A percentile compares a stretch with the other conserved stretches of the same genome.
These are phyloP conservation scores for Sylvilagus floridanus DNA, from an alignment of 2,797 vertebrate genomes.

Conservation along the genomic window DNA sequence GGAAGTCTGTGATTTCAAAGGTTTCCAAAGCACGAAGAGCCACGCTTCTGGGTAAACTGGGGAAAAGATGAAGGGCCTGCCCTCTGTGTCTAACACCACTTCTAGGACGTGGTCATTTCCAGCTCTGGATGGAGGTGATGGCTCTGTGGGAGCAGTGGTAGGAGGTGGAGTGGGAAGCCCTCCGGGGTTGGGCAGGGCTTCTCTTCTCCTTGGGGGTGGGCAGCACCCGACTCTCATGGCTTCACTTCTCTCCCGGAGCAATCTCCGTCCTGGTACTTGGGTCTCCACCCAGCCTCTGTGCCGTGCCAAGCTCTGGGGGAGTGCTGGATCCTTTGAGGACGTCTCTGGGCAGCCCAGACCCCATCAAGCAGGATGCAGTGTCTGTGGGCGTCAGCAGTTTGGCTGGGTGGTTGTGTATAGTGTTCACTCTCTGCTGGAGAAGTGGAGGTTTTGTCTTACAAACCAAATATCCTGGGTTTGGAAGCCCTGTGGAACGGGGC, in stretches of 20 bases:
- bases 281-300: background rate
- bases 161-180: background rate
- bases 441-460: slow-evolving; percentile 81
- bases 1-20: background rate
- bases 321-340: slow-evolving; percentile 47
- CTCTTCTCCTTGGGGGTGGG: background rate
- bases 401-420: slow-evolving; percentile 63
- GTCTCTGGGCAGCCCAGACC: slow-evolving; percentile 55
- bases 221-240: background rate
- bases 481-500: slow-evolving; percentile 51
- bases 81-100: background rate
- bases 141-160: background rate
- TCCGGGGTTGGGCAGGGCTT: background rate
- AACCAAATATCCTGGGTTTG: slow-evolving; percentile 79
- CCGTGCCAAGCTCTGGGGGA: slow-evolving; percentile 69
- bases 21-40: background rate
- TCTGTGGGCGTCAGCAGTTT: slow-evolving; percentile 76
- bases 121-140: background rate
- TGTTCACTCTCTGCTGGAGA: slow-evolving; percentile 65
- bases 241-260: background rate
- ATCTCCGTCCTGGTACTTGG: background rate
- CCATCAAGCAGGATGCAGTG: slow-evolving; percentile 29
- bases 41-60: background rate
- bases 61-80: background rate
- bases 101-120: background rate